Percentiles rank a stretch among this genome's conserved stretches.
phyloP scores from a whole-genome alignment of 2,888 invertebrate species.

The Brachyptera putata region DNA sequence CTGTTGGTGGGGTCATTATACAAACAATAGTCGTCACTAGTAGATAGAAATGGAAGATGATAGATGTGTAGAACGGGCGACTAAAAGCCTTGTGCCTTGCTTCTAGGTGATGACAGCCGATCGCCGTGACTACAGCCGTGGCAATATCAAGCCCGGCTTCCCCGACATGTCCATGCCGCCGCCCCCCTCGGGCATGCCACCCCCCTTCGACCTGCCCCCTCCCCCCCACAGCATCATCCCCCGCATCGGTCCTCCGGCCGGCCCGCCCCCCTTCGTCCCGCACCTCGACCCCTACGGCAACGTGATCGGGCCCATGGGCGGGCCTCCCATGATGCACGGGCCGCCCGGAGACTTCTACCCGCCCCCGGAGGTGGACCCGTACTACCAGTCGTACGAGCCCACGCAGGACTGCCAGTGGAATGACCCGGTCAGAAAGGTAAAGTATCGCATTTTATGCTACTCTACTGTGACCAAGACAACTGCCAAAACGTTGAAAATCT shows the following conservation, averaged over 20 bases:
- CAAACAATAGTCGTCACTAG: too few species aligned
- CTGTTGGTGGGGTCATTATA: too few species aligned
- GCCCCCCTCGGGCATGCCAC: conserved; percentile 46
- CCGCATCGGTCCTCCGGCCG: conserved; percentile 36
- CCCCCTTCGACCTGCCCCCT: conserved; percentile 42
- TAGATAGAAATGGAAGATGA: too few species aligned
- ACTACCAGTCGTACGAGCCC: conserved; percentile 61
- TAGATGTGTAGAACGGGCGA: too few species aligned
- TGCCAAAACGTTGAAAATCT: too few species aligned
- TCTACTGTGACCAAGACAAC: too few species aligned
- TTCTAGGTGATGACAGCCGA: conserved; percentile 86
- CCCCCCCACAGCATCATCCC: conserved; percentile 36
- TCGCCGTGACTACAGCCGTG: conserved; percentile 76
- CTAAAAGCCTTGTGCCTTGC: too few species aligned
- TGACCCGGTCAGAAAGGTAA: conserved; percentile 42
- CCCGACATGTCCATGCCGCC: conserved; percentile 59
- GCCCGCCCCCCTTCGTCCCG: conserved; percentile 19
- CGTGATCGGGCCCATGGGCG: background rate
- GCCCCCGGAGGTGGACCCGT: conserved; percentile 41
- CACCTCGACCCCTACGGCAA: conserved; percentile 26
- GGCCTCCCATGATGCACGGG: background rate
- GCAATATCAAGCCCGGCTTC: conserved; percentile 60
- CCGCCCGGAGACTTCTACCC: conserved; percentile 36
- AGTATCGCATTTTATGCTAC: background rate
- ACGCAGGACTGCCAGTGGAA: conserved; percentile 71